Conservation (phyloP, 1,140 invertebrate genomes). For the Magallana ariakensis region DNA sequence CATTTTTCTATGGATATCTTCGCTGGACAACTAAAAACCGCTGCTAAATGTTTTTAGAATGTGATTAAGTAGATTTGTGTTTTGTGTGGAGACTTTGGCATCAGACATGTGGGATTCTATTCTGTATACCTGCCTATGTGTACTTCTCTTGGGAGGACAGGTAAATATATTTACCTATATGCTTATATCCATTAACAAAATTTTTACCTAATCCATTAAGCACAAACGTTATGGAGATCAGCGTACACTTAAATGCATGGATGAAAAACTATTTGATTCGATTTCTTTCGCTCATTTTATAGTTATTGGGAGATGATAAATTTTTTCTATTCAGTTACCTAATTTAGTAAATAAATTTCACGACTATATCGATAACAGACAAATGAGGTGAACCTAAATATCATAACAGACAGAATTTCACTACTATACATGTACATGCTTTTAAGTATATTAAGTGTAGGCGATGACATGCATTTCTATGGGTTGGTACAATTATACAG, state of each 20-base stretch:
- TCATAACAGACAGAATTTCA: neutral
- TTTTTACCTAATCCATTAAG: neutral
- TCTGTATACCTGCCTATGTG: constrained; percentile 9
- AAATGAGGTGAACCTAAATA: neutral
- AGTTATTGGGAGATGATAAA: neutral
- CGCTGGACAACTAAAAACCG: neutral
- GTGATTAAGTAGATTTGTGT: constrained; percentile 4
- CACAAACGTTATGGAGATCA: neutral
- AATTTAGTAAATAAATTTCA: neutral
- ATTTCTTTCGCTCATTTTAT: neutral
- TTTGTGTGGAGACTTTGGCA: constrained; percentile 23
- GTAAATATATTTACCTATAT: constrained; percentile 17
- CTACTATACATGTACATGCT: constrained; percentile 12
- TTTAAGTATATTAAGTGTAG: neutral
- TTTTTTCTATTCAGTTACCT: neutral
- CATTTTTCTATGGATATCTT: constrained; percentile 7
- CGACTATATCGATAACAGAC: neutral
- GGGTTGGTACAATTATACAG: neutral
- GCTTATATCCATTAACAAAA: constrained; percentile 16
- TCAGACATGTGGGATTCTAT: neutral
- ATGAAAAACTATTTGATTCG: neutral
- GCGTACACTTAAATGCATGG: neutral
- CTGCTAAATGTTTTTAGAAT: constrained; percentile 10
- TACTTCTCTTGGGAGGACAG: neutral
- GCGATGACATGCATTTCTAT: constrained; percentile 27